A percentile compares a stretch with the other conserved stretches of the same genome.
Evolutionary conservation across 2,113 vertebrate genomes (phyloP).

Genomic region (Eulemur macaco): DNA sequence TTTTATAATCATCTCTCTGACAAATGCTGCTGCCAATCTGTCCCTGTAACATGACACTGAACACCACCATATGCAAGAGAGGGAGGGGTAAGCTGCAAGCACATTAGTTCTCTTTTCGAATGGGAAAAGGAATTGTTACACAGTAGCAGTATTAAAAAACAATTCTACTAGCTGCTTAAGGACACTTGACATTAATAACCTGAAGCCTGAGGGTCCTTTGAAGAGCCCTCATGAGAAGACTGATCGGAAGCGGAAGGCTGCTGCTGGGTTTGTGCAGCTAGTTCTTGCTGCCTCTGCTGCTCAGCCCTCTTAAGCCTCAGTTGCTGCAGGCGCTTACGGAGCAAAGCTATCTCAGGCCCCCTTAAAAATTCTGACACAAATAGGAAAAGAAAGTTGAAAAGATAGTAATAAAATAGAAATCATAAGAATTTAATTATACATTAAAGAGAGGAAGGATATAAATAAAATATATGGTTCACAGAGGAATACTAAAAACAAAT

Average conservation of each 20-base stretch:
- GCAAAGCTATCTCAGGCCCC: constrained; percentile 97
- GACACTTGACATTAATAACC: constrained; percentile 87
- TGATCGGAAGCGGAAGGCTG: constrained; percentile 85
- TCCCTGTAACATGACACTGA: constrained; percentile 61
- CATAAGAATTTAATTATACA: constrained; percentile 51
- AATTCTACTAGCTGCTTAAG: constrained; percentile 78
- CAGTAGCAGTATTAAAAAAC: constrained; percentile 78
- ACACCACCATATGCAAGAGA: constrained; percentile 70
- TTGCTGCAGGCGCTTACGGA: constrained; percentile 97
- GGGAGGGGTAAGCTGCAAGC: constrained; percentile 76
- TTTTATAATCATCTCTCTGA: background rate
- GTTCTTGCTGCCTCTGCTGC: constrained; percentile 93
- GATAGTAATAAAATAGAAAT: constrained; percentile 67
- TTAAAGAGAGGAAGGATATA: constrained; percentile 54
- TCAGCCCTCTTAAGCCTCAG: constrained; percentile 95
- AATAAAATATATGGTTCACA: constrained; percentile 38
- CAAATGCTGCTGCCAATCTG: background rate
- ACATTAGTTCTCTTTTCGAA: constrained; percentile 62
- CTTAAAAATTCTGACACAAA: constrained; percentile 90
- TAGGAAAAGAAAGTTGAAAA: constrained; percentile 71
- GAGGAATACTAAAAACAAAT: constrained; percentile 38
- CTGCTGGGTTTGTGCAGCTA: constrained; percentile 80
- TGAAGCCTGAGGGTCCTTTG: constrained; percentile 86
- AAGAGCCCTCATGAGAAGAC: constrained; percentile 83
- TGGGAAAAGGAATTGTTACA: constrained; percentile 71